Evolutionary conservation across 2,888 invertebrate species (phyloP), one percentile per base, ranked within the genome.

Genomic region (Eupelmus urozonus): DNA sequence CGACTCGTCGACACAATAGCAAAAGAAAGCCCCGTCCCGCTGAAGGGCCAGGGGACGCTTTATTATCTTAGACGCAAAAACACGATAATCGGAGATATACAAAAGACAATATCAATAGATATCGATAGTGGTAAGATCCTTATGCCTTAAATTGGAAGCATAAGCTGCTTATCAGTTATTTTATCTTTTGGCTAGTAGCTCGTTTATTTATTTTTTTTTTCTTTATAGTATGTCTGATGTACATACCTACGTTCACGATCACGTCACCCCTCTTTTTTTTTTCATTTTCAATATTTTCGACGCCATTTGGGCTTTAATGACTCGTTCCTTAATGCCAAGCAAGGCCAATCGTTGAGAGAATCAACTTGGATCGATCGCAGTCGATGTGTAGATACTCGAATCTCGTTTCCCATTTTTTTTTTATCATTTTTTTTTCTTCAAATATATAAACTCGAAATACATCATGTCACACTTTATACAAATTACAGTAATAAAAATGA

Each of bases 21-120:
- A 34, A 34, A 34, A 34, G 9, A 34, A 34, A 34, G 34, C 34
- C 9, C 9, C 9, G 34, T 34, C 9, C 9, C n/a, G n/a, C n/a
- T n/a, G n/a, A n/a, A n/a, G n/a, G n/a, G n/a, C n/a, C n/a, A n/a
- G n/a, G n/a, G n/a, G n/a, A n/a, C n/a, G n/a, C 3, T 34, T 34
- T 34, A 34, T 34, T 34, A 5, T 34, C 34, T 34, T 72, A 70
- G 60, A 62, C 45, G 72, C 72, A 72, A 49, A n/a, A 60, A 62
- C 51, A 62, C 40, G 34, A 72, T 72, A n/a, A n/a, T 72, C 20
- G 29, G 45, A 62, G 62, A 13, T 55, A 63, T 73, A 73, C 73
- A 73, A 73, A 73, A 73, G 42, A 23, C 72, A 72, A 63, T 73
- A 73, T 73, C 73, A 45, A 73, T 72, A 63, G 63, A 72, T 73